phyloP scores from a whole-genome alignment of 2,113 vertebrate species.

The Boulengerochromis microlepis region DNA sequence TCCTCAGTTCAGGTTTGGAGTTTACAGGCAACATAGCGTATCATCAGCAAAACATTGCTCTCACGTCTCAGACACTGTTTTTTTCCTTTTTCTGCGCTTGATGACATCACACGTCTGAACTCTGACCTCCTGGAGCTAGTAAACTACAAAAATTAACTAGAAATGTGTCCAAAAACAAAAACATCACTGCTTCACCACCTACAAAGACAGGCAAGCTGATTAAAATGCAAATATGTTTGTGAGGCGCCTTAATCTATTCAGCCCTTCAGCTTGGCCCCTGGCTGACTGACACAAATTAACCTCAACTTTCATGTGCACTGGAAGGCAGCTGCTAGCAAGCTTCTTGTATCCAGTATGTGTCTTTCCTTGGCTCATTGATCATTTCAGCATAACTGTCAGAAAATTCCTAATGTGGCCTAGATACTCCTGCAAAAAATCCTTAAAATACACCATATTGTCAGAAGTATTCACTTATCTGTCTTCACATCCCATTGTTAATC shows the following conservation, averaged over 20 bases:
- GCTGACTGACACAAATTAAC: neutral
- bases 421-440: neutral
- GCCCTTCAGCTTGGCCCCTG: neutral
- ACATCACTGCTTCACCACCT: neutral
- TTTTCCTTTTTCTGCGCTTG: neutral
- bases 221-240: neutral
- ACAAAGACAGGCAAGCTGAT: neutral
- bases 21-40: neutral
- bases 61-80: rapidly evolving
- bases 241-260: neutral
- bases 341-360: neutral
- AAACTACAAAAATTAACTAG: neutral
- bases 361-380: neutral
- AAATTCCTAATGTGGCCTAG: neutral
- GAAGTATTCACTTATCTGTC: neutral
- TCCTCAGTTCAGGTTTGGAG: neutral
- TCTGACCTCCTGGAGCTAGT: neutral
- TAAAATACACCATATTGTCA: neutral
- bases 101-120: neutral
- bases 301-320: neutral
- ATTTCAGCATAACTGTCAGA: neutral
- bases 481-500: neutral
- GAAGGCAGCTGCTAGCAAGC: neutral
- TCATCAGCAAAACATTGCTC: neutral
- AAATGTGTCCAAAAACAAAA: neutral